These are phyloP conservation scores for Rhodinocichla rosea DNA, from an alignment of 2,113 vertebrate species.

Conservation along the genomic window DNA sequence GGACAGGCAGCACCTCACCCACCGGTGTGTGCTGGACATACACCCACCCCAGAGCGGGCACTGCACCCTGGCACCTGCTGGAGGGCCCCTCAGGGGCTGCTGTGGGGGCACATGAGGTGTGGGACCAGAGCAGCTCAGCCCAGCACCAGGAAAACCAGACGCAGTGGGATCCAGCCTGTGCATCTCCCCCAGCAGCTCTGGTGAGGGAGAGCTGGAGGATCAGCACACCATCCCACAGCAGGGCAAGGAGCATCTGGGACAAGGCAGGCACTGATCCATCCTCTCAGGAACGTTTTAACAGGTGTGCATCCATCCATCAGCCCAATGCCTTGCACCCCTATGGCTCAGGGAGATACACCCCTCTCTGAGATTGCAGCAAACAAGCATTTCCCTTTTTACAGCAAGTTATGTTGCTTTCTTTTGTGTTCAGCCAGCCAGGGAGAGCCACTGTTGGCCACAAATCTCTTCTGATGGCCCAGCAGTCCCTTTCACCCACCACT, in stretches of 20 bases:
- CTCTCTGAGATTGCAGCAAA: neutral
- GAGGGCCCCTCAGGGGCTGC: neutral
- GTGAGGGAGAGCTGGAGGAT: neutral
- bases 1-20: neutral
- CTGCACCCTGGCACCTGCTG: neutral
- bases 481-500: neutral
- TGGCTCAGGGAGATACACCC: neutral
- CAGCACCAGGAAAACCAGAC: neutral
- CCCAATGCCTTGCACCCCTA: neutral
- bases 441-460: neutral
- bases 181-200: neutral
- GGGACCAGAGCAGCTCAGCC: neutral
- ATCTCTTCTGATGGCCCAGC: neutral
- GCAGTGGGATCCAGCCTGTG: accelerated
- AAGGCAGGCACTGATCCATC: neutral
- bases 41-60: neutral
- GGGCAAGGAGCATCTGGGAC: accelerated
- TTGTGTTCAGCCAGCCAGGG: neutral
- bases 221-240: neutral
- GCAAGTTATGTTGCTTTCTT: neutral
- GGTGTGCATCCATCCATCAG: neutral
- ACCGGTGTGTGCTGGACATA: neutral
- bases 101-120: neutral
- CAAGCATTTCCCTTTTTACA: neutral
- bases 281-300: neutral